These are phyloP conservation scores for Vulpes vulpes DNA, from an alignment of 2,113 vertebrate genomes.

Conservation along the genomic window DNA sequence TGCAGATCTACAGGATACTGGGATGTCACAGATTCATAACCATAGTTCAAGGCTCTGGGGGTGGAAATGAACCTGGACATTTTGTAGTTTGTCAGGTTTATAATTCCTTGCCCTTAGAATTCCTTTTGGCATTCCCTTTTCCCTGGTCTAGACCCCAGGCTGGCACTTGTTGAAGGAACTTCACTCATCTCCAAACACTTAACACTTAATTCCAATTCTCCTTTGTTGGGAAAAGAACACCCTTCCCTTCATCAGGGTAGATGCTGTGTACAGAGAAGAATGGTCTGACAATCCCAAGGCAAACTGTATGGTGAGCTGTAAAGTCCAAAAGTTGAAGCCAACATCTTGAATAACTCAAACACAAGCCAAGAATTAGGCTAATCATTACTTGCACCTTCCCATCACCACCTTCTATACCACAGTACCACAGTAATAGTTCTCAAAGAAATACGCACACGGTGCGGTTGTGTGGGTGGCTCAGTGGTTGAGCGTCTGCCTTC, in stretches of 20 bases:
- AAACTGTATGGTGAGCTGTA: too few relatives aligned
- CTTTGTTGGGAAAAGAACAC: background rate
- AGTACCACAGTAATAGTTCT: background rate
- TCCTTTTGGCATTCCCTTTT: background rate
- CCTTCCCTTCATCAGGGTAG: background rate
- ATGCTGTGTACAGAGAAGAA: fast-evolving
- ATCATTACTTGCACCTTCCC: background rate
- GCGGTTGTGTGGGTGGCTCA: too few relatives aligned
- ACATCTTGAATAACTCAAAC: background rate
- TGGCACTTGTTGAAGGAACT: background rate
- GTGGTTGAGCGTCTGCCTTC: too few relatives aligned
- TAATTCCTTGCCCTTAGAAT: background rate
- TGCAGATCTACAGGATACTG: too few relatives aligned
- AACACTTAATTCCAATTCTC: background rate
- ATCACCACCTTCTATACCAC: background rate
- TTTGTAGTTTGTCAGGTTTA: too few relatives aligned
- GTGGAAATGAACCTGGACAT: too few relatives aligned
- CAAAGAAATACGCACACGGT: background rate
- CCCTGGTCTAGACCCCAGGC: background rate
- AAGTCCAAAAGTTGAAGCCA: background rate
- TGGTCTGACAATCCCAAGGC: too few relatives aligned
- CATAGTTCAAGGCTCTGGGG: background rate
- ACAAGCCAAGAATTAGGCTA: background rate
- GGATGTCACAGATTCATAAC: background rate
- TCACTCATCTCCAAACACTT: background rate